These are phyloP conservation scores for Drosophila anomalata DNA, from an alignment of 2,888 invertebrate genomes.

Conservation along the genomic window DNA sequence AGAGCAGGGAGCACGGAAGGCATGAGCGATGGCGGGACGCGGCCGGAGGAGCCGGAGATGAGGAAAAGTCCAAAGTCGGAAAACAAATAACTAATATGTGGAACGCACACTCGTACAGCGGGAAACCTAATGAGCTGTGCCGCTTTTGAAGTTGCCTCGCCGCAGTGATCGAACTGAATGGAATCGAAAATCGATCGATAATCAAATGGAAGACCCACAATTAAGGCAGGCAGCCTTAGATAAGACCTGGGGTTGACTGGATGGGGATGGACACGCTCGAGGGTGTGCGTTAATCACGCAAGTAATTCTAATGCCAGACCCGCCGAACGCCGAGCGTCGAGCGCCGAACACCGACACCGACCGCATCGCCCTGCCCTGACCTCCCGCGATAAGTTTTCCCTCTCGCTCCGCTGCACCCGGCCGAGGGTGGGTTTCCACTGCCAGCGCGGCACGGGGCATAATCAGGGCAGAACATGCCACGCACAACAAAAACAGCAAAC, in stretches of 20 bases:
- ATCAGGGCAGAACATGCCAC: constrained; percentile 70
- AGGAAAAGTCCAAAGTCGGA: constrained; percentile 26
- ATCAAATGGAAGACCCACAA: constrained; percentile 74
- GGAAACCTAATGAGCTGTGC: constrained; percentile 67
- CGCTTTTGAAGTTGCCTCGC: constrained; percentile 67
- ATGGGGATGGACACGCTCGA: constrained; percentile 49
- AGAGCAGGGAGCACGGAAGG: constrained; percentile 57
- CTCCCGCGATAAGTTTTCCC: constrained; percentile 57
- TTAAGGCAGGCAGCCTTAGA: constrained; percentile 76
- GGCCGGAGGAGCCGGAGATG: constrained; percentile 22
- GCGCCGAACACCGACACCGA: constrained; percentile 1
- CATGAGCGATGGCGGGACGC: not conserved
- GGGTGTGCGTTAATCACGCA: constrained; percentile 76
- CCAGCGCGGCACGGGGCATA: constrained; percentile 64
- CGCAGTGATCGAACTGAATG: constrained; percentile 50
- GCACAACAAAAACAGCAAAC: constrained; percentile 59
- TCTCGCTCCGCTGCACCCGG: not conserved
- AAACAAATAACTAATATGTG: constrained; percentile 37
- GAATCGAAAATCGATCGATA: constrained; percentile 71
- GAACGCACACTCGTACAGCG: constrained; percentile 4
- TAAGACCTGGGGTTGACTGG: constrained; percentile 45
- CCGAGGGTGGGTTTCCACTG: constrained; percentile 58
- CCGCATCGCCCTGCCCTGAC: constrained; percentile 22
- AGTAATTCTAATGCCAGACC: constrained; percentile 69
- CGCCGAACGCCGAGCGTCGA: constrained; percentile 1